Conservation (phyloP, 2,888 invertebrate genomes). For the Crepidodera aurea region DNA sequence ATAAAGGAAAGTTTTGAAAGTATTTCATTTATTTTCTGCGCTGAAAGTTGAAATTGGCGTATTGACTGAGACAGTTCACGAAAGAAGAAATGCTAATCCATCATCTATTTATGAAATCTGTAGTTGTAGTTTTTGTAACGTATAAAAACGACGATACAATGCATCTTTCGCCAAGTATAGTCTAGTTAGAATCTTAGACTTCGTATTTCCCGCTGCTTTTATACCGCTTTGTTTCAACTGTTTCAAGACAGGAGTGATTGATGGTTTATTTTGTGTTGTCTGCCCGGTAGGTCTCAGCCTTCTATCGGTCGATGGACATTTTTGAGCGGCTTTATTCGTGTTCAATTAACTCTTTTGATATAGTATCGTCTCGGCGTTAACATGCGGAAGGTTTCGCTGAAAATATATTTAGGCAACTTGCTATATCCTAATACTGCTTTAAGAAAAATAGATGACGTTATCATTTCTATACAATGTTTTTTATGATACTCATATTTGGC, state of each 20-base stretch:
- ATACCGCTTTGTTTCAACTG: conserved; percentile 61
- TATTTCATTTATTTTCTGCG: conserved; percentile 18
- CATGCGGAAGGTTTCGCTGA: conserved; percentile 4
- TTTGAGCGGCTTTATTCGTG: conserved; percentile 48
- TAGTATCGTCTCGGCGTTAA: conserved; percentile 16
- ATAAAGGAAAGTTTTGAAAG: conserved; percentile 18
- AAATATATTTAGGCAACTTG: conserved; percentile 4
- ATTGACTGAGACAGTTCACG: conserved; percentile 29
- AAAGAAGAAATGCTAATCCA: conserved; percentile 48
- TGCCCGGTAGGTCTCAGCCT: conserved; percentile 58
- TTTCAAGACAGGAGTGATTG: conserved; percentile 60
- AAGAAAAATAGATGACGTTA: too few species aligned
- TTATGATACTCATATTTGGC: too few species aligned
- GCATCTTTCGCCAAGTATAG: conserved; percentile 56
- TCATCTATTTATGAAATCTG: conserved; percentile 59
- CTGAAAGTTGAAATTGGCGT: conserved; percentile 30
- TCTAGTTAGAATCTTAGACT: conserved; percentile 59
- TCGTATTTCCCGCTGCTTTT: conserved; percentile 61
- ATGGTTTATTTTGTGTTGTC: conserved; percentile 62
- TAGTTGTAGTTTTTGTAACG: conserved; percentile 55
- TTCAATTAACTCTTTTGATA: conserved; percentile 47
- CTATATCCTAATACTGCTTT: too few species aligned
- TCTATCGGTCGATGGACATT: conserved; percentile 51
- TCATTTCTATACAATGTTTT: too few species aligned
- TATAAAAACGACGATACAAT: conserved; percentile 54